These are phyloP conservation scores for Lophochroa leadbeateri DNA, from an alignment of 2,113 vertebrate species.

Conservation along the genomic window DNA sequence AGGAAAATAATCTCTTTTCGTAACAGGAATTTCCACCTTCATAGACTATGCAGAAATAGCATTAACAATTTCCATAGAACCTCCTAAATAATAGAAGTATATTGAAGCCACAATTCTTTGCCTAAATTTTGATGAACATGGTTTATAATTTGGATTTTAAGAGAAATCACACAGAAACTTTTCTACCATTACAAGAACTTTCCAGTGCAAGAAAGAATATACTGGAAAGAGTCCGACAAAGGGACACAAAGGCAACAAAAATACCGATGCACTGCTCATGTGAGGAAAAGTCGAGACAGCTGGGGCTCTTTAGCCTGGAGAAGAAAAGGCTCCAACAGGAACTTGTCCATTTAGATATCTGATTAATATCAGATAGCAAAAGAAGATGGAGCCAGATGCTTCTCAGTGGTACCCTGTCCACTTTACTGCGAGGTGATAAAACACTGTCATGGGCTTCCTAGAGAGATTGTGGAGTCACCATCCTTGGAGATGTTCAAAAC, in stretches of 20 bases:
- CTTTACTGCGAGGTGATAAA: neutral
- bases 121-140: neutral
- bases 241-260: fast-evolving
- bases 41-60: neutral
- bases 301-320: neutral
- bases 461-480: neutral
- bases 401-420: neutral
- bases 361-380: neutral
- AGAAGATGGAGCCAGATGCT: neutral
- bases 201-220: neutral
- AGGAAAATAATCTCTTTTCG: neutral
- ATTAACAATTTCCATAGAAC: neutral
- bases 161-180: neutral
- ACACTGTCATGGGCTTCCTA: neutral
- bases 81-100: neutral
- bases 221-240: neutral
- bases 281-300: neutral
- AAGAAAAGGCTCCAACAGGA: neutral
- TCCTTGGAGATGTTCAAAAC: neutral
- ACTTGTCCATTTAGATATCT: neutral
- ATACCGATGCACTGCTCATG: fast-evolving
- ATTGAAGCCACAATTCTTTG: neutral
- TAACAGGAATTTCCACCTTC: neutral
- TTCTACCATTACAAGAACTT: neutral
- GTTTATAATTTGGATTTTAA: neutral